Percentiles rank a stretch among this genome's conserved stretches.
Evolutionary conservation across 2,797 vertebrate species (phyloP).

Genomic region (Siniperca scherzeri): DNA sequence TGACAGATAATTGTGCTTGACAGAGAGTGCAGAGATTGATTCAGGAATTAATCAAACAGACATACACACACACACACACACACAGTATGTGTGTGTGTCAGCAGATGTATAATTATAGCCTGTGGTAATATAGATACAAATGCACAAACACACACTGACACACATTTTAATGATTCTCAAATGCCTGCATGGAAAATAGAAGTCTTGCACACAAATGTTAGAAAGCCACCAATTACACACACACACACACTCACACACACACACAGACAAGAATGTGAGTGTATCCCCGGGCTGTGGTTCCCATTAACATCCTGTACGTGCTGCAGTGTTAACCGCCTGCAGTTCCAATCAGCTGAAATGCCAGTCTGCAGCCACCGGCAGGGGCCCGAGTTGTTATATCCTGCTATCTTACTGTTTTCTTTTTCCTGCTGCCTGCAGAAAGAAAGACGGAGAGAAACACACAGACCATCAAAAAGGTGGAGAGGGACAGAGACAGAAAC

Average conservation of each 20-base stretch:
- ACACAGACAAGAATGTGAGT: conserved; percentile 28
- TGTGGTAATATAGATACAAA: conserved; percentile 34
- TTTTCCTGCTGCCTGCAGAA: conserved; percentile 46
- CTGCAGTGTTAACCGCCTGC: conserved; percentile 48
- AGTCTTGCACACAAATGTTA: conserved; percentile 19
- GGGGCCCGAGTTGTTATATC: conserved; percentile 9
- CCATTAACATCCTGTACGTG: conserved; percentile 63
- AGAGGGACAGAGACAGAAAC: conserved; percentile 18
- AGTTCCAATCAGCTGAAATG: conserved; percentile 72
- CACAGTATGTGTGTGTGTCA: neutral
- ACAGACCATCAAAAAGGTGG: conserved; percentile 39
- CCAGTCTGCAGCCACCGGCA: conserved; percentile 55
- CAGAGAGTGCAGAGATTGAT: conserved; percentile 23
- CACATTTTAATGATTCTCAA: conserved; percentile 45
- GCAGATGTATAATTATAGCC: conserved; percentile 40
- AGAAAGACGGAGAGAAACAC: conserved; percentile 22
- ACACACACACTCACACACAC: conserved; percentile 24
- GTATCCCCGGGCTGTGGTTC: conserved; percentile 53
- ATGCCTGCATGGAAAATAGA: conserved; percentile 30
- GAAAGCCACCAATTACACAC: conserved; percentile 24
- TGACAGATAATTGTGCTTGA: conserved; percentile 30
- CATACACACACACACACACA: conserved; percentile 13
- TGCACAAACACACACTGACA: conserved; percentile 5
- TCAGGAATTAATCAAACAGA: conserved; percentile 38
- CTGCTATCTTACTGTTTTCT: conserved; percentile 43